Percentiles rank a stretch among this genome's conserved stretches.
Evolutionary conservation across 2,113 vertebrate genomes (phyloP).

Genomic region (Accipiter virgatus): DNA sequence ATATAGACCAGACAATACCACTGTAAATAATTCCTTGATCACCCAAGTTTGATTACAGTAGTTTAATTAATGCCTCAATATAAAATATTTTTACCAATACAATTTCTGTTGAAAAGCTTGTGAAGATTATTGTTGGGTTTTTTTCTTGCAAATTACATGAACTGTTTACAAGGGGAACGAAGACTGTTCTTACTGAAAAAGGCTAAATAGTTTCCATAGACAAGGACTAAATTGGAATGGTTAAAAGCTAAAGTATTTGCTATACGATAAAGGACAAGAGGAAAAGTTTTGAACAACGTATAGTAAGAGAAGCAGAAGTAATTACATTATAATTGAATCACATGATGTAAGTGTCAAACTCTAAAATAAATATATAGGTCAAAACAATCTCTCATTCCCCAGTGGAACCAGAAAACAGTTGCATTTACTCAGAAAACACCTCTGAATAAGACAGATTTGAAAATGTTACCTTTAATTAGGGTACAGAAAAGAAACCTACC

Average conservation of each 20-base stretch:
- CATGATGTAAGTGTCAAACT: neutral
- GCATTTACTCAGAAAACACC: neutral
- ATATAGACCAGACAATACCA: neutral
- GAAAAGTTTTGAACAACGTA: neutral
- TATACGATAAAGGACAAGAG: neutral
- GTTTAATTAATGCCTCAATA: neutral
- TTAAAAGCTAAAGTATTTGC: neutral
- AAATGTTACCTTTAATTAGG: neutral
- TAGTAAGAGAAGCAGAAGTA: neutral
- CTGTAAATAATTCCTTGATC: neutral
- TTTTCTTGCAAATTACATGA: neutral
- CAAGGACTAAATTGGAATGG: neutral
- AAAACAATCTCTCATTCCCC: neutral
- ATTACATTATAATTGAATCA: neutral
- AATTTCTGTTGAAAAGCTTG: neutral
- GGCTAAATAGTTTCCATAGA: neutral
- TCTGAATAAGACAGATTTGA: neutral
- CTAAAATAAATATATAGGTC: neutral
- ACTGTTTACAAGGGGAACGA: neutral
- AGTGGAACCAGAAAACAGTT: neutral
- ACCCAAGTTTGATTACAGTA: neutral
- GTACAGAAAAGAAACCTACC: conserved; percentile 66
- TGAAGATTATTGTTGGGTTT: neutral
- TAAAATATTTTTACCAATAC: neutral
- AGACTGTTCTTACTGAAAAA: neutral